phyloP scores from a whole-genome alignment of 2,888 invertebrate species.

The Ennomos quercinarius region DNA sequence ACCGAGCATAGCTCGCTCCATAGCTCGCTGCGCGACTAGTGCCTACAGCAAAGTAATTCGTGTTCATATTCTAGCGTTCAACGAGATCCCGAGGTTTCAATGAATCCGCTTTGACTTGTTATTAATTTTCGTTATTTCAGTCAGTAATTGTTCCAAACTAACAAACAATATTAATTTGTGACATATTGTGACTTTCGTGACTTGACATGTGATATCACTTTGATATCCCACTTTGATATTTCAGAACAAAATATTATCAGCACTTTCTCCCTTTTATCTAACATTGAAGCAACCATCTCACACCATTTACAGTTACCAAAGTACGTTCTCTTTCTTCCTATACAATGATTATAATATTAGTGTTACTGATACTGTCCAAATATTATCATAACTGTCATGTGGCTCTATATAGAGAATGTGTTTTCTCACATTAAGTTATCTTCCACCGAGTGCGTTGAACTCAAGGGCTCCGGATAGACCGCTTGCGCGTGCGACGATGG shows the following conservation, averaged over 20 bases:
- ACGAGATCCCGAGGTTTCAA: no score
- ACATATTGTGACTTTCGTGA: no score
- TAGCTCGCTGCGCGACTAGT: no score
- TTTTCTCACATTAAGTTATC: constrained; percentile 69
- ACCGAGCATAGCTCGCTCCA: no score
- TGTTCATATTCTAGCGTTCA: constrained; percentile 16
- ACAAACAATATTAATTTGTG: not conserved
- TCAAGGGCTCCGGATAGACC: constrained; percentile 58
- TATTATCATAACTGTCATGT: constrained; percentile 62
- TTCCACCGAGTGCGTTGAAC: constrained; percentile 61
- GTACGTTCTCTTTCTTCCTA: constrained; percentile 1
- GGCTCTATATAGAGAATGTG: constrained; percentile 53
- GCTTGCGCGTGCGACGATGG: constrained; percentile 49
- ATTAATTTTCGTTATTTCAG: constrained; percentile 4
- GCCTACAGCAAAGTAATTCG: constrained; percentile 8
- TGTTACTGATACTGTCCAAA: constrained; percentile 51
- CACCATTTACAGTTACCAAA: constrained; percentile 2
- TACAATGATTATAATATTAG: constrained; percentile 28
- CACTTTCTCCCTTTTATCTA: not conserved
- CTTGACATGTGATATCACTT: no score
- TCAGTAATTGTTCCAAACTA: constrained; percentile 1
- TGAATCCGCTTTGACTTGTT: constrained; percentile 1
- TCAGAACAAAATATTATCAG: not conserved
- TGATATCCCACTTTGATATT: no score
- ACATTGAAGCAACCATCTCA: not conserved